Evolutionary conservation across 2,113 vertebrate genomes (phyloP).

Genomic region (Tachysurus fulvidraco): DNA sequence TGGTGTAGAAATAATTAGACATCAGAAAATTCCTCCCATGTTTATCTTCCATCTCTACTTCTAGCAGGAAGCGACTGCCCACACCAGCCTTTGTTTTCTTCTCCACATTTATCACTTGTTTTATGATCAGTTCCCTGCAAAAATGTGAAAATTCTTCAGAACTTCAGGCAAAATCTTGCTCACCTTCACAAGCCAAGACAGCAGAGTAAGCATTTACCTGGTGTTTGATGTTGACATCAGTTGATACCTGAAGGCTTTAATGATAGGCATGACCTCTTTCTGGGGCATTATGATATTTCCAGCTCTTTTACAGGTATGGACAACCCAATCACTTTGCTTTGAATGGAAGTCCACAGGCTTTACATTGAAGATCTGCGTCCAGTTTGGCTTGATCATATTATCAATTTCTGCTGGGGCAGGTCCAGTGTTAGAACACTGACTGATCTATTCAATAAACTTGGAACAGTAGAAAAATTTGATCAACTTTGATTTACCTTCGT

Average conservation of each 20-base stretch:
- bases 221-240: not conserved
- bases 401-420: not conserved
- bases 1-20: slow-evolving; percentile 30
- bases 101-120: slow-evolving; percentile 43
- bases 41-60: slow-evolving; percentile 34
- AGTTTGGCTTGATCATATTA: not conserved
- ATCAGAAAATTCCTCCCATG: slow-evolving; percentile 20
- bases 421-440: not conserved
- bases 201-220: not conserved
- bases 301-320: slow-evolving; percentile 20
- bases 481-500: not conserved
- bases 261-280: slow-evolving; percentile 24
- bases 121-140: slow-evolving; percentile 30
- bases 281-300: slow-evolving; percentile 44
- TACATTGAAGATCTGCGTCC: slow-evolving; percentile 33
- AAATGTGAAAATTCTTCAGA: not conserved
- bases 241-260: slow-evolving; percentile 32
- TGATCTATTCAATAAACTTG: not conserved
- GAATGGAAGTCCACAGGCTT: slow-evolving; percentile 30
- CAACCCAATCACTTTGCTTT: slow-evolving; percentile 9
- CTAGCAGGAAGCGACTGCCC: slow-evolving; percentile 38
- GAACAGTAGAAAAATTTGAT: not conserved
- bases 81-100: slow-evolving; percentile 11
- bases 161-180: not conserved
- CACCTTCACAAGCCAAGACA: not conserved